Base-by-base conservation (phyloP, 2,113 vertebrate species). In the Melanocharis versteri region DNA sequence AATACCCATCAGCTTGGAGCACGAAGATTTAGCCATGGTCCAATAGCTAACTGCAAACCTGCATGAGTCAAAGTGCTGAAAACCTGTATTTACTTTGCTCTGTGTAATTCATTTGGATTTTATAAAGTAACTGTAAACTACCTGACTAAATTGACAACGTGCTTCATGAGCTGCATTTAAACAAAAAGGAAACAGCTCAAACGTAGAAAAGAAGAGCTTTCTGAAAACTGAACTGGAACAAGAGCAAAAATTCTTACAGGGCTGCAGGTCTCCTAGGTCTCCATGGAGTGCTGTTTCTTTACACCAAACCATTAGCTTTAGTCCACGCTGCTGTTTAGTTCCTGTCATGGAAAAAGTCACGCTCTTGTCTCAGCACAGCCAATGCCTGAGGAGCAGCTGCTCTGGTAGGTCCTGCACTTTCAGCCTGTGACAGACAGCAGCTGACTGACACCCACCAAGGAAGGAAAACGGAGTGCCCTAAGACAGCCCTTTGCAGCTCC, bases 261-360 rank as follows among this genome's bases (percentile, higher is more conserved):
- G 40, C n/a, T 60, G 40, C 40, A 88, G 23, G 14, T 48, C 68
- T 68, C 39, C 37, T 45, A 18, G 11, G 54, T 61, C 20, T 84
- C 72, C 1, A 2, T 3, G 15, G 17, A n/a, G 22, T 14, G 64
- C 45, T 65, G 24, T 19, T 23, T 42, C 66, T 88, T 83, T 48
- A 72, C 17, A 48, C 8, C 57, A 60, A 19, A 51, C 11, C 4
- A 2, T 33, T 13, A 65, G 19, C 42, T 69, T 51, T 28, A 83
- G 21, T 33, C 12, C n/a, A 11, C 1, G 2, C 2, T 86, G 17
- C 53, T 69, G 18, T 65, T 77, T 12, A 91, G 58, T 1, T 26
- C 40, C 50, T 60, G 6, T 2, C 3, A 1, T 1, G 1, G 33
- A 47, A 88, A 68, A 51, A 57, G 68, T 27, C 66, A 13, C 0